A percentile compares a stretch with the other conserved stretches of the same genome.
These are phyloP conservation scores for Lottia scabra DNA, from an alignment of 2,888 invertebrate species.

Conservation along the genomic window DNA sequence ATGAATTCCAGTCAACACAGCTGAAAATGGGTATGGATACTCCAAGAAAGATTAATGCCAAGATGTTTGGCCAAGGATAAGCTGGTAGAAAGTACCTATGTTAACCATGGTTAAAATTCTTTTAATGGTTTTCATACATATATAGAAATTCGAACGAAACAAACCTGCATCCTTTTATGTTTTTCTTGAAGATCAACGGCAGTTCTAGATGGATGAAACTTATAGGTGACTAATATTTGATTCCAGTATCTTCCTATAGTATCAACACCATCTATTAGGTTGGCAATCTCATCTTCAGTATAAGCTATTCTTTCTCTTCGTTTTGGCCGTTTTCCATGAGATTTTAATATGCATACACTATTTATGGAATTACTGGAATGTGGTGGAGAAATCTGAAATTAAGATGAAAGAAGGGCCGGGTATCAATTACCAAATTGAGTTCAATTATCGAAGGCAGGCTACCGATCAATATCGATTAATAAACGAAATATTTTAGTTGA, in stretches of 20 bases:
- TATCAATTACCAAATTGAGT: too few relatives aligned
- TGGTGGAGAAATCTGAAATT: slow-evolving; percentile 9
- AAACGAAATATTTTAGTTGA: too few relatives aligned
- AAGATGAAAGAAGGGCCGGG: too few relatives aligned
- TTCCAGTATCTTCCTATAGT: slow-evolving; percentile 56
- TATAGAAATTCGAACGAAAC: background rate
- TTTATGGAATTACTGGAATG: background rate
- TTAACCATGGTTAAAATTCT: too few relatives aligned
- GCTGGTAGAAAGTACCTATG: too few relatives aligned
- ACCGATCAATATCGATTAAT: too few relatives aligned
- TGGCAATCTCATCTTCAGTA: slow-evolving; percentile 49
- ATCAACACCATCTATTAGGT: slow-evolving; percentile 51
- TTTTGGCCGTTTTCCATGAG: background rate
- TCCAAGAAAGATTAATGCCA: too few relatives aligned
- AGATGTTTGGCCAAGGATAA: too few relatives aligned
- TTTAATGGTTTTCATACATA: too few relatives aligned
- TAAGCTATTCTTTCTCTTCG: slow-evolving; percentile 46
- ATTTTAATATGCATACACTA: background rate
- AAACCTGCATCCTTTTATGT: slow-evolving; percentile 52
- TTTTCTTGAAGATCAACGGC: slow-evolving; percentile 63
- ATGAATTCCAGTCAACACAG: too few relatives aligned
- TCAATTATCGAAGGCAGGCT: too few relatives aligned
- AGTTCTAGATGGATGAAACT: slow-evolving; percentile 58
- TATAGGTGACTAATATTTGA: slow-evolving; percentile 53
- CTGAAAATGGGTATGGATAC: too few relatives aligned